These are phyloP conservation scores for Shargacucullia verbasci DNA, from an alignment of 2,888 invertebrate genomes.

Conservation along the genomic window DNA sequence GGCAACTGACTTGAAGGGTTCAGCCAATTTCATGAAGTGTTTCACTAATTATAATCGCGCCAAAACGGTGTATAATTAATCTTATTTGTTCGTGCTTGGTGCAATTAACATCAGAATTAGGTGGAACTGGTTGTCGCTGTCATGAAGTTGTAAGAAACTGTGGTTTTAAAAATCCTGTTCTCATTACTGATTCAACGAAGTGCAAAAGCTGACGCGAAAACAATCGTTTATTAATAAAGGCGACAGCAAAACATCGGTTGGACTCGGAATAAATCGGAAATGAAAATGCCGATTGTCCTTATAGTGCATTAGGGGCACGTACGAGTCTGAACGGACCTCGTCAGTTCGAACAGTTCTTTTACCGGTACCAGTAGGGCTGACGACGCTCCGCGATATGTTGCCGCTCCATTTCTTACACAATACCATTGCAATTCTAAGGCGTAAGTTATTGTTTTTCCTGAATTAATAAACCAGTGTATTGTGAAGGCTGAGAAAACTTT, in stretches of 20 bases:
- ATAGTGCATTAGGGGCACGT: constrained; percentile 76
- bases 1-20: constrained; percentile 32
- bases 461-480: constrained; percentile 1
- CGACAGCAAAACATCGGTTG: constrained; percentile 70
- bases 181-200: constrained; percentile 82
- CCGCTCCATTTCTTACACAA: constrained; percentile 22
- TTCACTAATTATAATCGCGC: constrained; percentile 71
- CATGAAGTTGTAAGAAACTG: constrained; percentile 69
- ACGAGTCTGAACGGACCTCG: constrained; percentile 50
- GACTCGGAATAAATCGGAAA: constrained; percentile 68
- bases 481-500: neutral
- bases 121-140: constrained; percentile 72
- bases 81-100: constrained; percentile 74
- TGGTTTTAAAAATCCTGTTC: constrained; percentile 71
- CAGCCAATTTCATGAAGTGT: constrained; percentile 59
- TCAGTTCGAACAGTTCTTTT: constrained; percentile 58
- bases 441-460: constrained; percentile 23
- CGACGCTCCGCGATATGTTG: constrained; percentile 16
- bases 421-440: constrained; percentile 14
- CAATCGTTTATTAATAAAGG: constrained; percentile 81
- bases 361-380: constrained; percentile 51
- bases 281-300: constrained; percentile 69
- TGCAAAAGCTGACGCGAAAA: constrained; percentile 86
- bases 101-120: constrained; percentile 83
- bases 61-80: constrained; percentile 73